Conservation (phyloP, 1,140 invertebrate species). For the Periplaneta americana region DNA sequence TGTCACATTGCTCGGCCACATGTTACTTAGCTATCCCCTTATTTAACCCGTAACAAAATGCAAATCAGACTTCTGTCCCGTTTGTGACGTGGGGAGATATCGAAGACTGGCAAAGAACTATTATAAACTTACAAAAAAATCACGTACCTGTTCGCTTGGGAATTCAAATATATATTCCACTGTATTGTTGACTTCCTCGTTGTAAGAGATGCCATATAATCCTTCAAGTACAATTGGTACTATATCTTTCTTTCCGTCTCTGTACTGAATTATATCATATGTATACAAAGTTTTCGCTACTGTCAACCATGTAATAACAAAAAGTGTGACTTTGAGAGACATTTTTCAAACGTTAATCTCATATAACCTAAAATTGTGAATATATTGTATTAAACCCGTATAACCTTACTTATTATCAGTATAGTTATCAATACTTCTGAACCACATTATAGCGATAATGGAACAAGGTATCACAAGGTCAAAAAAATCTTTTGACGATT, state of each 20-base stretch:
- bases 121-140: constrained; percentile 8
- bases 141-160: constrained; percentile 11
- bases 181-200: constrained; percentile 20
- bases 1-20: too few species aligned
- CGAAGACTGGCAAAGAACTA: constrained; percentile 4
- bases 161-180: constrained; percentile 34
- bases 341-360: too few species aligned
- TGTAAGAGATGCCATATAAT: neutral
- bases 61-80: too few species aligned
- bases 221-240: neutral
- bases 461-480: too few species aligned
- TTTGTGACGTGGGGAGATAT: too few species aligned
- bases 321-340: neutral
- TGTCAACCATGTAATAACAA: neutral
- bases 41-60: too few species aligned
- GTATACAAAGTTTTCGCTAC: neutral
- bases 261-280: neutral
- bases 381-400: too few species aligned
- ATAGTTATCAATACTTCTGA: too few species aligned
- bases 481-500: too few species aligned
- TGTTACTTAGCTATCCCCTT: neutral
- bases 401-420: too few species aligned
- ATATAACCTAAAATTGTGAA: too few species aligned
- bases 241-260: neutral
- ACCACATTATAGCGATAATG: too few species aligned